A percentile compares a stretch with the other conserved stretches of the same genome.
These are phyloP conservation scores for Stictonetta naevosa DNA, from an alignment of 2,113 vertebrate genomes.

Conservation along the genomic window DNA sequence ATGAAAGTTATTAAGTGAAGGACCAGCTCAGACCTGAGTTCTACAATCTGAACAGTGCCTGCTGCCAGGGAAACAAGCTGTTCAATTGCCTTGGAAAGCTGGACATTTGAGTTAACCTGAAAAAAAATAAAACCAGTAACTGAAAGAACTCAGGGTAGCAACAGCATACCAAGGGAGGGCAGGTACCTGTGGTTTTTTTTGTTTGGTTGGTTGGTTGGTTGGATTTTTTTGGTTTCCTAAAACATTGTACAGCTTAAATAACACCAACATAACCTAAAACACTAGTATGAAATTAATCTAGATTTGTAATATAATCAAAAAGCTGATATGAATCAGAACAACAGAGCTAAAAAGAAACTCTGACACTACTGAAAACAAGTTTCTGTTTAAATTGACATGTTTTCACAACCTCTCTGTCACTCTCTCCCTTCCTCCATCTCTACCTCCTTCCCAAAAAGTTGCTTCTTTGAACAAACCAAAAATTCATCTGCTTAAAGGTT, in stretches of 20 bases:
- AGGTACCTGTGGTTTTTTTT: constrained; percentile 13
- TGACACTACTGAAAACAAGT: constrained; percentile 34
- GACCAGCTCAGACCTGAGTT: neutral
- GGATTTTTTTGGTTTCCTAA: neutral
- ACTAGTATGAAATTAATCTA: constrained; percentile 30
- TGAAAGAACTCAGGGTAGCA: neutral
- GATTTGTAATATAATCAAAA: constrained; percentile 32
- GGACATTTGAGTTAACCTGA: neutral
- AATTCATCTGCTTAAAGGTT: neutral
- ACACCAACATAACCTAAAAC: constrained; percentile 26
- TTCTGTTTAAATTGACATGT: constrained; percentile 36
- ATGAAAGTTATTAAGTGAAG: neutral
- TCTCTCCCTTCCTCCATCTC: neutral
- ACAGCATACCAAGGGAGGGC: neutral
- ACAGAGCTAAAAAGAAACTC: constrained; percentile 21
- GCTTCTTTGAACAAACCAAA: neutral
- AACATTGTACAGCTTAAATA: constrained; percentile 25
- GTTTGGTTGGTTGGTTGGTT: neutral
- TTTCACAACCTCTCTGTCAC: constrained; percentile 42
- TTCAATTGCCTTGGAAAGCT: neutral
- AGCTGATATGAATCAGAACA: constrained; percentile 60
- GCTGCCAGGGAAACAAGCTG: neutral
- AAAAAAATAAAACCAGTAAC: neutral
- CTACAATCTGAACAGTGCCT: neutral
- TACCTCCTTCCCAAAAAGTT: neutral